A percentile compares a stretch with the other conserved stretches of the same genome.
These are phyloP conservation scores for Malurus alboscapulatus DNA, from an alignment of 2,113 vertebrate species.

Conservation along the genomic window DNA sequence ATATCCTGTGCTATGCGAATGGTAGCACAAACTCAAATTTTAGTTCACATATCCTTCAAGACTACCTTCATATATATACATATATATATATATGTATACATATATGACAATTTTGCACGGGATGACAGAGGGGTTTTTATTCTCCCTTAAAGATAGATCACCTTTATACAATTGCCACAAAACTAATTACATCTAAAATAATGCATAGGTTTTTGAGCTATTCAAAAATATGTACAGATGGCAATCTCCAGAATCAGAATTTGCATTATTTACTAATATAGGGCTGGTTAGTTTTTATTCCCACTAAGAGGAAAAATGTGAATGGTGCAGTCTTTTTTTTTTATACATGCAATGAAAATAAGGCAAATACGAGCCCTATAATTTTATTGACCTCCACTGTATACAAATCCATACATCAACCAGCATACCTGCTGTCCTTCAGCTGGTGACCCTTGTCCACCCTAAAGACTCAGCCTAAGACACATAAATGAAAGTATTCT, in stretches of 20 bases:
- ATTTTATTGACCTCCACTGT: not conserved
- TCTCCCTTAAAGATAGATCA: not conserved
- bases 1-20: not conserved
- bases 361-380: not conserved
- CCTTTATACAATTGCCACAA: not conserved
- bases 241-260: not conserved
- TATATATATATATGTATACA: fast-evolving
- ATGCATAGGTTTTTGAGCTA: not conserved
- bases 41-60: not conserved
- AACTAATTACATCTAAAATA: not conserved
- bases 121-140: not conserved
- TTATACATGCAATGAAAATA: not conserved
- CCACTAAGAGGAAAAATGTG: not conserved
- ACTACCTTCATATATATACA: not conserved
- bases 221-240: not conserved
- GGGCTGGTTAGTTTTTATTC: not conserved
- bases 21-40: not conserved
- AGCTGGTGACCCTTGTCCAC: not conserved
- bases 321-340: not conserved
- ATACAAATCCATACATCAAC: not conserved
- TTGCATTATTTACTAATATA: not conserved
- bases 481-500: not conserved
- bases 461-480: not conserved
- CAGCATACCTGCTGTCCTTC: not conserved
- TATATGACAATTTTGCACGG: not conserved